Percentiles rank a stretch among this genome's conserved stretches.
Conservation (phyloP, 2,888 invertebrate species). For the Lutraria lutraria region DNA sequence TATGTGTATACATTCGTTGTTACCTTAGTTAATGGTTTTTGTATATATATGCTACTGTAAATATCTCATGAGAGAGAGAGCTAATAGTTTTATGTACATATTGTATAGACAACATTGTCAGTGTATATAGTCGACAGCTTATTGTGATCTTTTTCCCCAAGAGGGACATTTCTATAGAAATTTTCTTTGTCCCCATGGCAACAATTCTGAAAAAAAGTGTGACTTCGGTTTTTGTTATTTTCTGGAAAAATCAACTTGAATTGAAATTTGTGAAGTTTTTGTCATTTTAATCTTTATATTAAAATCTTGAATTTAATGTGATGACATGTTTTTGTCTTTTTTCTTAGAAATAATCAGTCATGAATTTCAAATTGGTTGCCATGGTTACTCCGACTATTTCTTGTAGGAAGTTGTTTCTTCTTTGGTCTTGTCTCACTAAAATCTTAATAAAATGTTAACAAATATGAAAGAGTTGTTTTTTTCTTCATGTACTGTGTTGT, state of each 20-base stretch:
- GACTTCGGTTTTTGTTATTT: not conserved
- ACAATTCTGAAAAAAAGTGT: constrained; percentile 36
- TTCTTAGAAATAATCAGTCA: not conserved
- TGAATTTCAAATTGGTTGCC: constrained; percentile 49
- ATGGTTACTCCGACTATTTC: constrained; percentile 61
- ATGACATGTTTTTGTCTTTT: not conserved
- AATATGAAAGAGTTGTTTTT: constrained; percentile 33
- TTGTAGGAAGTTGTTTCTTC: constrained; percentile 67
- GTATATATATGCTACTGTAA: constrained; percentile 42
- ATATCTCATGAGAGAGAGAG: constrained; percentile 36
- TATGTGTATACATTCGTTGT: constrained; percentile 30
- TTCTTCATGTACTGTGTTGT: not conserved
- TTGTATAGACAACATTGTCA: constrained; percentile 47
- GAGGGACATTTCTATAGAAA: constrained; percentile 61
- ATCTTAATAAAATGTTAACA: constrained; percentile 71
- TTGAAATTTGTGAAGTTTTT: not conserved
- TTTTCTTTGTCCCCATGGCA: constrained; percentile 53
- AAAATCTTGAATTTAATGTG: not conserved
- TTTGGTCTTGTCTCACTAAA: constrained; percentile 72
- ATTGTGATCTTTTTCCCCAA: constrained; percentile 64
- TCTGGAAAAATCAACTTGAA: not conserved
- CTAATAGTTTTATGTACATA: constrained; percentile 50
- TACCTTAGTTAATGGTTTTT: constrained; percentile 36
- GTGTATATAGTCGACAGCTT: constrained; percentile 63
- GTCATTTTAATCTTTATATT: not conserved